Evolutionary conservation across 1,140 invertebrate genomes (phyloP).

Genomic region (Sarcophaga bullata): DNA sequence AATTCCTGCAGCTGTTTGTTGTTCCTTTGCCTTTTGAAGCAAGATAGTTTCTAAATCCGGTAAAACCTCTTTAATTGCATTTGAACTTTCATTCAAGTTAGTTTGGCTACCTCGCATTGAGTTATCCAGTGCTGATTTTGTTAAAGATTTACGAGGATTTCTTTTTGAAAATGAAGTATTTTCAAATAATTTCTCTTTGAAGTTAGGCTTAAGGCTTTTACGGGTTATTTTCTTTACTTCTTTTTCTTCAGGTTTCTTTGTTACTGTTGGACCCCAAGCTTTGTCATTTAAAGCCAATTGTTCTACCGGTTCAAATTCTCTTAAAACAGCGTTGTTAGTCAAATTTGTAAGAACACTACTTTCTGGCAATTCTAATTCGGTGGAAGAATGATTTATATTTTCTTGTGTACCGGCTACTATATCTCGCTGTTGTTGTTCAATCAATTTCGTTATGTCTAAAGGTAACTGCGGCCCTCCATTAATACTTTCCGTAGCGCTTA

Average conservation of each 20-base stretch:
- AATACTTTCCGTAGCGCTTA: slow-evolving; percentile 46
- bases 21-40: slow-evolving; percentile 58
- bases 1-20: slow-evolving; percentile 49
- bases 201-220: slow-evolving; percentile 67
- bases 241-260: slow-evolving; percentile 55
- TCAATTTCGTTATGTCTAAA: slow-evolving; percentile 51
- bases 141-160: slow-evolving; percentile 79
- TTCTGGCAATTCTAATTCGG: slow-evolving; percentile 46
- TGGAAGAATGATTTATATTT: slow-evolving; percentile 41
- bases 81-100: neutral
- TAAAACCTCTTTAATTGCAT: slow-evolving; percentile 42
- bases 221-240: slow-evolving; percentile 45
- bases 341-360: slow-evolving; percentile 50
- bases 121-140: slow-evolving; percentile 49
- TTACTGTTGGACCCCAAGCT: slow-evolving; percentile 72
- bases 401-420: neutral
- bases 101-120: neutral
- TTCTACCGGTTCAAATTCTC: slow-evolving; percentile 54
- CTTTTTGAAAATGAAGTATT: slow-evolving; percentile 74
- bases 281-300: slow-evolving; percentile 62
- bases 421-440: slow-evolving; percentile 34
- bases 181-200: slow-evolving; percentile 74
- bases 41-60: slow-evolving; percentile 63
- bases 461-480: slow-evolving; percentile 55
- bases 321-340: slow-evolving; percentile 54